phyloP scores from a whole-genome alignment of 2,888 invertebrate genomes.

The Scaptomyza flava region DNA sequence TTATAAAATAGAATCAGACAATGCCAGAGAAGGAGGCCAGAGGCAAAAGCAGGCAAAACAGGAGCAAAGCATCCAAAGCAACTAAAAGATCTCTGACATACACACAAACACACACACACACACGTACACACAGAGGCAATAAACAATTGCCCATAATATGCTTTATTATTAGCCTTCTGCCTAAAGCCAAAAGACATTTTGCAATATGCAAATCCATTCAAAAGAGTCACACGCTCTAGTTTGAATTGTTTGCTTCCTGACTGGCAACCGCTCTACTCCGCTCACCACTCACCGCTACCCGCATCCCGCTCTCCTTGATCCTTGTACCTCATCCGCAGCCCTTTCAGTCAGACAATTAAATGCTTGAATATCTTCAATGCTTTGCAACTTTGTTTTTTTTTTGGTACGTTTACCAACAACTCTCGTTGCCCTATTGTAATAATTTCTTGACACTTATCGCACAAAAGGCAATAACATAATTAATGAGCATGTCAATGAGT shows the following conservation, averaged over 20 bases:
- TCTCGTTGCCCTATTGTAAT: constrained; percentile 69
- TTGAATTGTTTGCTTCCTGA: constrained; percentile 74
- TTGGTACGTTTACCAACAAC: constrained; percentile 11
- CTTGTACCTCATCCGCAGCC: constrained; percentile 36
- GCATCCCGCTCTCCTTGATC: neutral
- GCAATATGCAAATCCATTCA: constrained; percentile 76
- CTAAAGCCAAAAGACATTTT: constrained; percentile 30
- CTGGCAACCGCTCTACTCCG: constrained; percentile 7
- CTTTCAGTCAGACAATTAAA: constrained; percentile 78
- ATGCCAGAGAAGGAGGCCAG: neutral
- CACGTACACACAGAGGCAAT: constrained; percentile 34
- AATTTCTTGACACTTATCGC: constrained; percentile 80
- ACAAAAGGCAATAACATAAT: constrained; percentile 80
- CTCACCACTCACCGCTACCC: neutral
- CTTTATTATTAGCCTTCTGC: constrained; percentile 76
- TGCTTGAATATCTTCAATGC: constrained; percentile 64
- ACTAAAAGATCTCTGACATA: constrained; percentile 36
- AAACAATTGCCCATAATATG: constrained; percentile 78
- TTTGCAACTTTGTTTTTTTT: constrained; percentile 14
- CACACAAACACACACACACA: constrained; percentile 38
- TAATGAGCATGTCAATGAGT: constrained; percentile 79
- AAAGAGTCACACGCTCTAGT: constrained; percentile 77
- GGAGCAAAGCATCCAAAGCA: constrained; percentile 32
- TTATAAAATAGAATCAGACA: constrained; percentile 66
- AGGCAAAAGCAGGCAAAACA: constrained; percentile 30